Evolutionary conservation across 2,888 invertebrate species (phyloP).

Genomic region (Vanessa cardui): DNA sequence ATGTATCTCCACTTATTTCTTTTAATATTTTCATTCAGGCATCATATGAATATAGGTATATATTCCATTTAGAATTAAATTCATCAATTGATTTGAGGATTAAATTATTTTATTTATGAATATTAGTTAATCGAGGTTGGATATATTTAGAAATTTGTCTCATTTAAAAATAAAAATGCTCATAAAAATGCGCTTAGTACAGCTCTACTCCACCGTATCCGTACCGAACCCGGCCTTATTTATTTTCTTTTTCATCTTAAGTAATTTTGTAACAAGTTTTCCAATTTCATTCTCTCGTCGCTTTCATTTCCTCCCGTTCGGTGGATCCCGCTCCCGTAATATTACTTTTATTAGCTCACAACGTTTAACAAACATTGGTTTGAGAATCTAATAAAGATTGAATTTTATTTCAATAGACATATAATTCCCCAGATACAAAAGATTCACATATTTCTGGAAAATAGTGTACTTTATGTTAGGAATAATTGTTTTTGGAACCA

Average conservation of each 20-base stretch:
- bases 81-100: too few species aligned
- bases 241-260: constrained; percentile 75
- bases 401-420: constrained; percentile 62
- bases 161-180: too few species aligned
- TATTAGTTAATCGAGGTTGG: too few species aligned
- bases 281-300: constrained; percentile 81
- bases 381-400: constrained; percentile 70
- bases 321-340: constrained; percentile 69
- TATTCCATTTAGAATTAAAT: too few species aligned
- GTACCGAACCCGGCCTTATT: constrained; percentile 61
- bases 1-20: too few species aligned
- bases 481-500: not conserved
- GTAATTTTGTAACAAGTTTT: constrained; percentile 81
- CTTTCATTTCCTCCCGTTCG: constrained; percentile 78
- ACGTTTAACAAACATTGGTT: constrained; percentile 80
- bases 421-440: constrained; percentile 40
- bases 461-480: not conserved
- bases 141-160: too few species aligned
- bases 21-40: too few species aligned
- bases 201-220: not conserved
- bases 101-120: too few species aligned
- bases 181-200: too few species aligned
- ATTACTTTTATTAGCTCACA: constrained; percentile 81
- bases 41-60: too few species aligned
- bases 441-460: not conserved